phyloP scores from a whole-genome alignment of 2,888 invertebrate species.

The Ennomos quercinarius region DNA sequence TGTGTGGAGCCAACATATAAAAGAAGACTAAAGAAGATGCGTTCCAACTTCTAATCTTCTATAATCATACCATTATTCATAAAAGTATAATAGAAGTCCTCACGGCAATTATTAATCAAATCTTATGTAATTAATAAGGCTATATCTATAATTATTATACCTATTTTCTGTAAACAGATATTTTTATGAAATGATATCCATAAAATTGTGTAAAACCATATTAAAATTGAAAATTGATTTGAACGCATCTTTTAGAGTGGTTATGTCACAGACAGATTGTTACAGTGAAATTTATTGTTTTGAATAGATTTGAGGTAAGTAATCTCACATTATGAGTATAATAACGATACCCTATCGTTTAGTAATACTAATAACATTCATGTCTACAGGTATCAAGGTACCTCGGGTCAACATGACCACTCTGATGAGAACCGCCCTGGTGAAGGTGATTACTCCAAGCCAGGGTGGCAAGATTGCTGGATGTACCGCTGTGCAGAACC shows the following conservation, averaged over 20 bases:
- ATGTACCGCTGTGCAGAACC: conserved; percentile 69
- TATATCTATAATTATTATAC: too few relatives aligned
- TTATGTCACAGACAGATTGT: conserved; percentile 71
- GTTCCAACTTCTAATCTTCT: too few relatives aligned
- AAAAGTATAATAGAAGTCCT: too few relatives aligned
- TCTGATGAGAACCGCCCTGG: conserved; percentile 66
- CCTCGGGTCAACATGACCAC: conserved; percentile 67
- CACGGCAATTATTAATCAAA: too few relatives aligned
- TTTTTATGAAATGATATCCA: too few relatives aligned
- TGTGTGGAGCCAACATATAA: too few relatives aligned
- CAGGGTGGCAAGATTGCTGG: conserved; percentile 74
- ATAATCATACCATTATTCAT: too few relatives aligned
- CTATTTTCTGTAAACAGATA: too few relatives aligned
- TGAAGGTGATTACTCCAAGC: conserved; percentile 64
- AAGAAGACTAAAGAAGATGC: too few relatives aligned
- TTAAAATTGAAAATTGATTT: too few relatives aligned
- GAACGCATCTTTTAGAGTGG: conserved; percentile 48
- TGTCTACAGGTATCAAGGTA: conserved; percentile 53
- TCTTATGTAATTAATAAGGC: too few relatives aligned
- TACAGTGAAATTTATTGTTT: conserved; percentile 57
- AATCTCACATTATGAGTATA: conserved; percentile 6
- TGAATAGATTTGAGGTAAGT: conserved; percentile 70
- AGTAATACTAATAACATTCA: conserved; percentile 1
- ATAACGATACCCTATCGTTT: conserved; percentile 1
- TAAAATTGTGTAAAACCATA: too few relatives aligned